Evolutionary conservation across 2,888 invertebrate species (phyloP).

Genomic region (Psococerastis gibbosa): DNA sequence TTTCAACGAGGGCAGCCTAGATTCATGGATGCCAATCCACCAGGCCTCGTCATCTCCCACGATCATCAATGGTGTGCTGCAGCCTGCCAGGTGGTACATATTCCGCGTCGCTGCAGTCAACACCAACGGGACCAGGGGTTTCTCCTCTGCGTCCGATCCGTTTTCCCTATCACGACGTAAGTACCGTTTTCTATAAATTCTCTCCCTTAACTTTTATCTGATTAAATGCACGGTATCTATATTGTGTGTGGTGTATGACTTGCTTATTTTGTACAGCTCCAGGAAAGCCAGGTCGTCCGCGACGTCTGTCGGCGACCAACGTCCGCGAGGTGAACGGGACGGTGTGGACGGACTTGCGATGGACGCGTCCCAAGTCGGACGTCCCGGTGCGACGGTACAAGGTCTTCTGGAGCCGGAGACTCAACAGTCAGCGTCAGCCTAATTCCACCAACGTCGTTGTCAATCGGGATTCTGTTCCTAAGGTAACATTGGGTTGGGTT

Average conservation of each 20-base stretch:
- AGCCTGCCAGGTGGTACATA: constrained; percentile 58
- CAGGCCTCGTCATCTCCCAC: constrained; percentile 33
- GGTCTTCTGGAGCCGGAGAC: constrained; percentile 23
- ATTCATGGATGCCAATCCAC: constrained; percentile 40
- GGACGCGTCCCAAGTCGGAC: constrained; percentile 51
- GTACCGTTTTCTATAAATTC: constrained; percentile 1
- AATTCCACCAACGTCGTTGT: not conserved
- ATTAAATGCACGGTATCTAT: no score
- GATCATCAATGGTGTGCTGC: constrained; percentile 34
- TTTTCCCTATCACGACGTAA: constrained; percentile 27
- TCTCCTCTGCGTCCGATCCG: constrained; percentile 37
- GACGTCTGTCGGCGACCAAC: constrained; percentile 33
- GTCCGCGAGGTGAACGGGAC: constrained; percentile 24
- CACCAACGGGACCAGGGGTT: constrained; percentile 49
- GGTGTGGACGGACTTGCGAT: constrained; percentile 40
- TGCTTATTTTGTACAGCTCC: constrained; percentile 27
- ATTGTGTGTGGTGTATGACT: no score
- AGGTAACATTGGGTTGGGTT: no score
- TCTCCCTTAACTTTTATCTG: no score
- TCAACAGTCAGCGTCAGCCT: not conserved
- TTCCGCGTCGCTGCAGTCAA: constrained; percentile 60
- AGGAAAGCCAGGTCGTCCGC: constrained; percentile 39
- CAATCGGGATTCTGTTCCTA: not conserved
- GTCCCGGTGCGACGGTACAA: constrained; percentile 51
- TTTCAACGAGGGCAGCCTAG: constrained; percentile 40